Base-by-base conservation (phyloP, 2,113 vertebrate genomes). In the Dicentrarchus labrax region DNA sequence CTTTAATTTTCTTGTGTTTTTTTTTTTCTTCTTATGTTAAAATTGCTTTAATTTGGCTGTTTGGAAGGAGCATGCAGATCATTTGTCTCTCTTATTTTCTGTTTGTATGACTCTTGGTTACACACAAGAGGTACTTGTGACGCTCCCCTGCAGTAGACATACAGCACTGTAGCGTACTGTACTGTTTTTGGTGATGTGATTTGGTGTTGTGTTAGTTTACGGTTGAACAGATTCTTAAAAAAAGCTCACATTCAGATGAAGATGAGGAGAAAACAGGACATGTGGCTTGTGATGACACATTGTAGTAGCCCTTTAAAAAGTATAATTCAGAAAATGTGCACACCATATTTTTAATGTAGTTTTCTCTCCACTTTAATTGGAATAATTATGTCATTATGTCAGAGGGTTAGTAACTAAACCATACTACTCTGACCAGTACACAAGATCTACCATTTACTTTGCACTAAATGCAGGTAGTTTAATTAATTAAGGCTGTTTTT, bases 171-270 rank as follows among this genome's bases (percentile, higher is more conserved):
- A 74, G 50, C 38, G 3, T 77, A 48, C 24, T 60, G 30, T 79
- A 54, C 38, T 88, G 62, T 41, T 67, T 71, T n/a, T 82, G 72
- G 61, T 30, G 48, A 76, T 76, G 57, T 76, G 45, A 60, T 57
- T 61, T 82, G 69, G 80, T 74, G 61, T 76, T 81, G 66, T 88
- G 62, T 76, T 78, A 51, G 60, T n/a, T 83, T 6, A 64, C 48
- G 24, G 13, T 39, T 71, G 17, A 76, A 75, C 22, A 72, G 38
- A 79, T 77, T 48, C 54, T 17, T 56, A 53, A 53, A 54, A 39
- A 19, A 39, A 30, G 2, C 30, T 16, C 78, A 30, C 38, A 48
- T 13, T 61, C 10, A 11, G 30, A 47, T 72, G 4, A 15, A 57
- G 24, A 22, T 22, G 6, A 38, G 6, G 54, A 61, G 61, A 51